Evolutionary conservation across 2,797 vertebrate species (phyloP).

Genomic region (Xenopus petersii): DNA sequence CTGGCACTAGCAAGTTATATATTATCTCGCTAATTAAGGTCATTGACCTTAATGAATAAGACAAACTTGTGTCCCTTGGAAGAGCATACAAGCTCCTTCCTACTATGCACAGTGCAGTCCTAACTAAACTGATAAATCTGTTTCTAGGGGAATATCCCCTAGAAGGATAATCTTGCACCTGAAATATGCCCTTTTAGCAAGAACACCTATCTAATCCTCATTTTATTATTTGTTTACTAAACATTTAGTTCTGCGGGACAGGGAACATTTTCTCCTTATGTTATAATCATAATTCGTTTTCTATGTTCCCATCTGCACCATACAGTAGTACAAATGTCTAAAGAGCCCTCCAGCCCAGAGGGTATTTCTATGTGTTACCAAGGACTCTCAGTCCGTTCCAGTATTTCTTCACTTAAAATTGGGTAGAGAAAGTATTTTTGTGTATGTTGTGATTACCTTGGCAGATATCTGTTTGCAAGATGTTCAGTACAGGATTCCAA

Average conservation of each 20-base stretch:
- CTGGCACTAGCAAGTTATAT: no score
- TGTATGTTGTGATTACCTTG: constrained; percentile 24
- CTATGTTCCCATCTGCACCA: background rate
- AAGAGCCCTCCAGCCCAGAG: background rate
- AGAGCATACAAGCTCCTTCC: no score
- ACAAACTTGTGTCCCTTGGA: no score
- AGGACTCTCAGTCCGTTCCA: background rate
- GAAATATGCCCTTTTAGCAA: background rate
- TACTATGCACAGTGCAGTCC: no score
- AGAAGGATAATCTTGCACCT: background rate
- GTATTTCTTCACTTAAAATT: background rate
- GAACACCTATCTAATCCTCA: background rate
- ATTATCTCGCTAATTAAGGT: no score
- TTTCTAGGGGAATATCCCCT: no score
- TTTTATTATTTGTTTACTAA: background rate
- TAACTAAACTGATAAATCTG: no score
- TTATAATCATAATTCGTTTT: background rate
- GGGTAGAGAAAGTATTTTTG: constrained; percentile 5
- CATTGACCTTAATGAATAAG: no score
- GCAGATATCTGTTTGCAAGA: constrained; percentile 20
- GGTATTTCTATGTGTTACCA: background rate
- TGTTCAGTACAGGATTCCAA: constrained; percentile 28
- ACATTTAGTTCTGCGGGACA: background rate
- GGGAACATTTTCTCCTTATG: background rate
- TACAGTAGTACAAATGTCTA: background rate